Conservation (phyloP, 2,113 vertebrate genomes). For the Varanus salvator region DNA sequence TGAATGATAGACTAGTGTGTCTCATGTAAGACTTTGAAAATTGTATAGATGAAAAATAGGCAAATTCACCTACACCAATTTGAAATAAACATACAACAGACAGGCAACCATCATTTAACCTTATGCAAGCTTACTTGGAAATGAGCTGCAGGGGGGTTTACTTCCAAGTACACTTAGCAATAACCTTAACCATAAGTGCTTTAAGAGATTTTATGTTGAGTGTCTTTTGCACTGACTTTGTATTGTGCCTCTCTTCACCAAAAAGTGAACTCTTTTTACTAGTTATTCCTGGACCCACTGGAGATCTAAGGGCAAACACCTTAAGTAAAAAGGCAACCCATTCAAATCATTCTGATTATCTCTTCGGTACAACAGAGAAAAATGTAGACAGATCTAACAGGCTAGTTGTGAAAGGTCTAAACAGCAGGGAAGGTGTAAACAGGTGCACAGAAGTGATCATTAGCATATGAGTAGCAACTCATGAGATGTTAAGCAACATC, state of each 20-base stretch:
- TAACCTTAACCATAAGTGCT: background rate
- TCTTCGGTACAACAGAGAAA: background rate
- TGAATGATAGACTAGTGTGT: background rate
- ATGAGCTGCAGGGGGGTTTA: background rate
- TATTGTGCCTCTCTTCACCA: background rate
- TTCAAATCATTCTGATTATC: background rate
- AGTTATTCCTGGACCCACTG: background rate
- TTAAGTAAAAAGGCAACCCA: background rate
- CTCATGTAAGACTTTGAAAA: background rate
- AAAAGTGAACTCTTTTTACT: background rate
- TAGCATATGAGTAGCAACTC: slow-evolving; percentile 64
- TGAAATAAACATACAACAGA: background rate
- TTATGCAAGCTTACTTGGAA: background rate
- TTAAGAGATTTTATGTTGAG: background rate
- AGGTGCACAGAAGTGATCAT: slow-evolving; percentile 68
- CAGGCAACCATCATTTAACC: background rate
- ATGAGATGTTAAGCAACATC: slow-evolving; percentile 64
- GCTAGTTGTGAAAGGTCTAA: slow-evolving; percentile 45
- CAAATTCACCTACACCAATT: background rate
- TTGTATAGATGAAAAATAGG: background rate
- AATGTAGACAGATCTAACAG: slow-evolving; percentile 10
- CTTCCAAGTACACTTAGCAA: background rate
- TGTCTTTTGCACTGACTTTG: background rate
- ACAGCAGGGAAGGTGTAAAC: slow-evolving; percentile 68
- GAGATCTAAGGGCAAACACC: background rate